Evolutionary conservation across 2,888 invertebrate genomes (phyloP), one percentile per base, ranked within the genome.

Genomic region (Philaethria dido): DNA sequence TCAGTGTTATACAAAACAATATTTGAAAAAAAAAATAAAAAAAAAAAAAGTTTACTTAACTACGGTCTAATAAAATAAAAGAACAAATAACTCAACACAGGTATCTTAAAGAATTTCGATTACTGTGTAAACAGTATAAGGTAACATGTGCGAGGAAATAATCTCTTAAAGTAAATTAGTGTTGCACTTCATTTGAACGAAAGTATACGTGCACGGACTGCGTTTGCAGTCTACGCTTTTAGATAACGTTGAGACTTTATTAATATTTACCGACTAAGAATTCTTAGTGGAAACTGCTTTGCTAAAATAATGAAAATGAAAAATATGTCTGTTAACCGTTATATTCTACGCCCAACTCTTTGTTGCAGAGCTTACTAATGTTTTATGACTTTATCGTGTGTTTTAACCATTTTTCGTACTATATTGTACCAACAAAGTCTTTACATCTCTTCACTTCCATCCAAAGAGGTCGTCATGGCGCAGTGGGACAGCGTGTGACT

Each of bases 141-240:
- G 81, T 75, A 82, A 86, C 84, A 79, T 86, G 84, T 78, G 76
- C 83, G 82, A 84, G 87, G 81, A 87, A 87, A 88, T 89, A 88
- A 89, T 89, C 88, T 88, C 80, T 83, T 78, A 80, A 76, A 84
- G 83, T 83, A 88, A 89, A 89, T 83, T 87, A 82, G 79, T 78
- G 75, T 80, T 85, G 86, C 87, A 85, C 81, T 86, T 87, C 87
- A 86, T 87, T 83, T 80, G 80, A 78, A 82, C 77, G 77, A 75
- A 78, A 72, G 76, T 78, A 79, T 78, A 84, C 86, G 82, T 83
- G 83, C 77, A 59, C 74, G 66, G 84, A 80, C 77, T 82, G 75
- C 76, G 69, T 76, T 74, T 71, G 74, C 71, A 69, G 71, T 66
- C 61, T 69, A 69, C 69, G 64, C 71, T 68, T 65, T 69, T 69